Evolutionary conservation across 2,797 vertebrate species (phyloP).

Genomic region (Dipus sagitta): DNA sequence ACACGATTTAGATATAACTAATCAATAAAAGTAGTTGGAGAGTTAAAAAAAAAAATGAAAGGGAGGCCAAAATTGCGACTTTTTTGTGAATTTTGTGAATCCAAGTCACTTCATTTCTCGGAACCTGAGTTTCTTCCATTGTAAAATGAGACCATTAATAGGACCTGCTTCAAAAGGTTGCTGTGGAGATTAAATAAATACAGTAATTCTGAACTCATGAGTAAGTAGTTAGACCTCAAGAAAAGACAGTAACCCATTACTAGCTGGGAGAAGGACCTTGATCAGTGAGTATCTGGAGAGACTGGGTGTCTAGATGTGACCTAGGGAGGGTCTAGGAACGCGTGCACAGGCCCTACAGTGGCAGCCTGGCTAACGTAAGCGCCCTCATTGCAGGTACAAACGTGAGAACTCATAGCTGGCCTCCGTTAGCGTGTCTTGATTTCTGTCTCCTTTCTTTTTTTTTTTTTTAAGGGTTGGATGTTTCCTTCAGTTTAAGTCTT

Average conservation of each 20-base stretch:
- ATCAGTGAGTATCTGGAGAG: not conserved
- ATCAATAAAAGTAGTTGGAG: not conserved
- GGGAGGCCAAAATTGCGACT: not conserved
- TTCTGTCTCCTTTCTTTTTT: not conserved
- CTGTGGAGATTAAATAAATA: not conserved
- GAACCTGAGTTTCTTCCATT: not conserved
- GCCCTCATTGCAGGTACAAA: not conserved
- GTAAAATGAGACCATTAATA: slow-evolving; percentile 14
- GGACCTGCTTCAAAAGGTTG: not conserved
- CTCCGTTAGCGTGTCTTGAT: not conserved
- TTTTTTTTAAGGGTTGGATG: no score
- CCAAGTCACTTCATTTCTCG: not conserved
- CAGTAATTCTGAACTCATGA: not conserved
- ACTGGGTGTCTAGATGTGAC: not conserved
- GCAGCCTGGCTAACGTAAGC: rapidly evolving
- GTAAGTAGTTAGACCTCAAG: not conserved
- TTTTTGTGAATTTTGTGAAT: not conserved
- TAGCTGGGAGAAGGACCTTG: not conserved
- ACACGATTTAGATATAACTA: not conserved
- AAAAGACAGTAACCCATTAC: not conserved
- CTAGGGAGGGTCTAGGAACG: not conserved
- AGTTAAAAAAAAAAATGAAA: not conserved
- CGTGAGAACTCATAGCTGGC: not conserved
- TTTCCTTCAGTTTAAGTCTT: no score
- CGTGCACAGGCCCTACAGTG: not conserved